Base-by-base conservation (phyloP, 2,797 vertebrate species). In the Brotula barbata region DNA sequence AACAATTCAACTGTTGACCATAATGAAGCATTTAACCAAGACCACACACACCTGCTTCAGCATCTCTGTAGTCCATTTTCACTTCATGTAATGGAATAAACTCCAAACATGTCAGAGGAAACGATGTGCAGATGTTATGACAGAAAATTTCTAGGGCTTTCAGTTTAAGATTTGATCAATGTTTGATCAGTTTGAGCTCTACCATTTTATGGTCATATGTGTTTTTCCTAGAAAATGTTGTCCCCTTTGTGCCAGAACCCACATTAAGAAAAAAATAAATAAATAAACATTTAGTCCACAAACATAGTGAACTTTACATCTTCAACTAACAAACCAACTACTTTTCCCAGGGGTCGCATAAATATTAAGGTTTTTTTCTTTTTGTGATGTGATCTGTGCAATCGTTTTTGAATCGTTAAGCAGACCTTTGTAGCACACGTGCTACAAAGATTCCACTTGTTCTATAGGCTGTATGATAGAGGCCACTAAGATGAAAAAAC, bases 61-160 rank as follows among this genome's bases (percentile, higher is more conserved):
- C 13, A 14, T 39, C 37, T 34, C 37, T 45, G 23, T 7, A 28
- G 19, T 3, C 28, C 54, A 11, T 58, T 51, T 28, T 40, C 31
- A 39, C 60, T 8, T 68, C 10, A 44, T 43, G 49, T 52, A 36
- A 57, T 33, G 21, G 10, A 25, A 39, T 23, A 11, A 48, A 50
- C 5, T n/a, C 9, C 23, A 31, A 47, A 45, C 16, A 22, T 20
- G 14, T 47, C 17, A 19, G 13, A 37, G 31, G 16, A 42, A 51
- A 51, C 39, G 5, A 52, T n/a, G 15, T 41, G 14, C 9, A 19
- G 17, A 46, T 36, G 37, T 22, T 28, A 21, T 42, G 42, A 48
- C 43, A n/a, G n/a, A n/a, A n/a, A n/a, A n/a, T n/a, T n/a, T n/a
- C 48, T 14, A 56, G 34, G 17, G 43, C n/a, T 49, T 37, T 36